A percentile compares a stretch with the other conserved stretches of the same genome.
Conservation (phyloP, 2,113 vertebrate genomes). For the Mus musculus region GRCm39 chr4:129388501-129389000, state of each 20-base stretch:
- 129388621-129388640: neutral
- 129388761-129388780: neutral
- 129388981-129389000: neutral
- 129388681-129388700: neutral
- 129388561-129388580: neutral
- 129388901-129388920: neutral
- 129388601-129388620: neutral
- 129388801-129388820: neutral
- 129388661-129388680: neutral
- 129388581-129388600: neutral
- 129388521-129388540: neutral
- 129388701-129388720: neutral
- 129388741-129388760: neutral
- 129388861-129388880: neutral
- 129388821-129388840: neutral
- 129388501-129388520: too few species aligned
- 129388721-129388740: neutral
- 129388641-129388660: neutral
- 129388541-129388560: constrained; percentile 29
- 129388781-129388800: neutral
- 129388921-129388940: neutral
- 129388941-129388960: neutral
- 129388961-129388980: neutral
- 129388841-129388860: neutral
- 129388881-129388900: neutral